Percentiles rank a stretch among this genome's conserved stretches.
Evolutionary conservation across 2,797 vertebrate genomes (phyloP).

Genomic region (Benthosema pterotum): DNA sequence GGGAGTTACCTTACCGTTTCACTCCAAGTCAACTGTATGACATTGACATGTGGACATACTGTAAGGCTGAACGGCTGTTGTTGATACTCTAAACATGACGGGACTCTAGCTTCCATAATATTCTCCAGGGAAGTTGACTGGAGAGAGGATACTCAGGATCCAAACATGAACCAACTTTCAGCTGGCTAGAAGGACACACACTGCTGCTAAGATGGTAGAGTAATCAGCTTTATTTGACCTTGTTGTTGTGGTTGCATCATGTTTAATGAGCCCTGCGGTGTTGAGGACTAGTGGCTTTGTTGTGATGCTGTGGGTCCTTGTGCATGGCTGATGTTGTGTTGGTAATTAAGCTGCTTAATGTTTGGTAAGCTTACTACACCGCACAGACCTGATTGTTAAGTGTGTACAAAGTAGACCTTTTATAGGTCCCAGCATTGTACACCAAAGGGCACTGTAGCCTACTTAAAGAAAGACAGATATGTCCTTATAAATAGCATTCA

Average conservation of each 20-base stretch:
- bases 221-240: slow-evolving; percentile 31
- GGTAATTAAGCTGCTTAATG: neutral
- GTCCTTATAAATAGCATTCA: too few relatives aligned
- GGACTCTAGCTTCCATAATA: slow-evolving; percentile 29
- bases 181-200: slow-evolving; percentile 41
- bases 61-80: slow-evolving; percentile 35
- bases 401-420: slow-evolving; percentile 2
- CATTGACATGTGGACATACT: slow-evolving; percentile 62
- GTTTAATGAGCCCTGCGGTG: slow-evolving; percentile 8
- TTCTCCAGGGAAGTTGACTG: slow-evolving; percentile 43
- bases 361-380: neutral
- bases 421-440: too few relatives aligned
- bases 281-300: slow-evolving; percentile 42
- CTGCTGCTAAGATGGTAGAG: slow-evolving; percentile 78
- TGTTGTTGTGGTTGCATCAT: slow-evolving; percentile 25
- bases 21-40: slow-evolving; percentile 37
- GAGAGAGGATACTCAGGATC: slow-evolving; percentile 57
- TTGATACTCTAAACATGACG: slow-evolving; percentile 65
- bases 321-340: slow-evolving; percentile 26
- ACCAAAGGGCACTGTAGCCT: too few relatives aligned
- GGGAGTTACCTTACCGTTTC: slow-evolving; percentile 49
- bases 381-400: too few relatives aligned
- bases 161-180: slow-evolving; percentile 61
- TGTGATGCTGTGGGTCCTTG: slow-evolving; percentile 22
- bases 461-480: too few relatives aligned